Conservation (phyloP, 2,113 vertebrate species). For the Xenopus tropicalis region UCB_Xtro_10.0 CM004443.2:176209001-176209500, state of each 20-base stretch:
- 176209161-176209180: too few species aligned
- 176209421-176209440: constrained; percentile 42
- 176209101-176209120: too few species aligned
- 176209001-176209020: too few species aligned
- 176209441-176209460: constrained; percentile 46
- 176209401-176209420: constrained; percentile 42
- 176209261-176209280: constrained; percentile 1
- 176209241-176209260: background rate
- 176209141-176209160: too few species aligned
- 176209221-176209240: too few species aligned
- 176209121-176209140: too few species aligned
- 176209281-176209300: constrained; percentile 43
- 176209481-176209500: constrained; percentile 45
- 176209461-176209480: constrained; percentile 43
- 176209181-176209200: too few species aligned
- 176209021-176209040: too few species aligned
- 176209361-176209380: constrained; percentile 46
- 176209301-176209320: constrained; percentile 43
- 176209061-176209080: too few species aligned
- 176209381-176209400: constrained; percentile 45
- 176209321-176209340: constrained; percentile 40
- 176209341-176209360: constrained; percentile 26
- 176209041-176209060: too few species aligned
- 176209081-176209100: too few species aligned
- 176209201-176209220: too few species aligned